Evolutionary conservation across 1,140 invertebrate species (phyloP).

Genomic region (Araneus ventricosus): DNA sequence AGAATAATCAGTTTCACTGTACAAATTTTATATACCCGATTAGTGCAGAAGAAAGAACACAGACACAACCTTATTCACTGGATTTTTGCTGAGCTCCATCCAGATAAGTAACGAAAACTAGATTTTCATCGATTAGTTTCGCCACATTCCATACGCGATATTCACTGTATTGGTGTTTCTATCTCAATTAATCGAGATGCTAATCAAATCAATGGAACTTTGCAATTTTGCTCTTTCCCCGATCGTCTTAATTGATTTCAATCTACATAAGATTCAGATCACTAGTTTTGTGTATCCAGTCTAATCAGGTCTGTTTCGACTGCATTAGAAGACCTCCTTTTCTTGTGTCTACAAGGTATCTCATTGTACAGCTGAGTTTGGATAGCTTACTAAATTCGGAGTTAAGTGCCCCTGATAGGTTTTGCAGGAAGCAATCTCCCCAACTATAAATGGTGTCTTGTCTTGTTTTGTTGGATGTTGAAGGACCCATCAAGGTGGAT

Average conservation of each 20-base stretch:
- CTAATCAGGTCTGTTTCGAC: constrained; percentile 43
- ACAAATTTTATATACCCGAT: background rate
- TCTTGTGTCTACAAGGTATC: constrained; percentile 43
- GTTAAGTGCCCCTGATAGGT: background rate
- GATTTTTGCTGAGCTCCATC: too few species aligned
- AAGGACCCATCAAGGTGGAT: too few species aligned
- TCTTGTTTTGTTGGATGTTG: background rate
- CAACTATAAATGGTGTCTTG: background rate
- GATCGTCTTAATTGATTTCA: constrained; percentile 33
- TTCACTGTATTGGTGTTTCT: background rate
- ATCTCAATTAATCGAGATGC: background rate
- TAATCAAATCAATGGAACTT: constrained; percentile 38
- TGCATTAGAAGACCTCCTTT: constrained; percentile 53
- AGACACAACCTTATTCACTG: too few species aligned
- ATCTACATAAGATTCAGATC: constrained; percentile 56
- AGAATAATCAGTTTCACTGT: background rate
- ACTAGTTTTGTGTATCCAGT: constrained; percentile 57
- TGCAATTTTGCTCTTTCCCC: background rate
- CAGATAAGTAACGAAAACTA: too few species aligned
- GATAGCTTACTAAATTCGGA: constrained; percentile 2
- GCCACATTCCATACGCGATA: background rate
- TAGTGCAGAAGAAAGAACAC: too few species aligned
- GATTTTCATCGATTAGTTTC: background rate
- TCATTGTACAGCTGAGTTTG: background rate
- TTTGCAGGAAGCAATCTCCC: background rate